phyloP scores from a whole-genome alignment of 2,888 invertebrate genomes.

The Clivina fossor region DNA sequence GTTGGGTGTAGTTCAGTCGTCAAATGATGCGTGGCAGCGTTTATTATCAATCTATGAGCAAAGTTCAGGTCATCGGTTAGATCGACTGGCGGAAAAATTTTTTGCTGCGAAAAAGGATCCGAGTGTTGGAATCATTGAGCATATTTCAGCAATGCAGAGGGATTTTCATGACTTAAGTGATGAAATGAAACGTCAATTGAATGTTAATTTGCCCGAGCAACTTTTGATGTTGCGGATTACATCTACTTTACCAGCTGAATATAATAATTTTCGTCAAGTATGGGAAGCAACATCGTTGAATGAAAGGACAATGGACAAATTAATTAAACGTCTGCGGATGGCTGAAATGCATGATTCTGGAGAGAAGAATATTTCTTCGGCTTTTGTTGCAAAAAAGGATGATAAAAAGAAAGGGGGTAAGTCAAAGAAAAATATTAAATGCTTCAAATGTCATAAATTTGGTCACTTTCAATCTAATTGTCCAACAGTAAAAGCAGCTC shows the following conservation, averaged over 20 bases:
- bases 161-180: no score
- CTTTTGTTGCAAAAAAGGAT: neutral
- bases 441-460: neutral
- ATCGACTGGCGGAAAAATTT: no score
- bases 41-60: neutral
- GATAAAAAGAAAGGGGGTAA: neutral
- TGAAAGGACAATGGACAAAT: no score
- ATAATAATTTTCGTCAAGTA: neutral
- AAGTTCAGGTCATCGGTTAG: neutral
- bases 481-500: neutral
- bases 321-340: neutral
- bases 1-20: neutral
- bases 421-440: neutral
- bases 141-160: no score
- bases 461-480: neutral
- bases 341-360: slow-evolving; percentile 1
- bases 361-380: no score
- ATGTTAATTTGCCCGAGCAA: neutral
- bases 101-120: no score
- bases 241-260: neutral
- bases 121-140: no score
- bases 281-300: neutral
- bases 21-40: slow-evolving; percentile 1
- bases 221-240: slow-evolving; percentile 1
- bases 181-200: neutral